phyloP scores from a whole-genome alignment of 2,113 vertebrate genomes.

The Clarias gariepinus region DNA sequence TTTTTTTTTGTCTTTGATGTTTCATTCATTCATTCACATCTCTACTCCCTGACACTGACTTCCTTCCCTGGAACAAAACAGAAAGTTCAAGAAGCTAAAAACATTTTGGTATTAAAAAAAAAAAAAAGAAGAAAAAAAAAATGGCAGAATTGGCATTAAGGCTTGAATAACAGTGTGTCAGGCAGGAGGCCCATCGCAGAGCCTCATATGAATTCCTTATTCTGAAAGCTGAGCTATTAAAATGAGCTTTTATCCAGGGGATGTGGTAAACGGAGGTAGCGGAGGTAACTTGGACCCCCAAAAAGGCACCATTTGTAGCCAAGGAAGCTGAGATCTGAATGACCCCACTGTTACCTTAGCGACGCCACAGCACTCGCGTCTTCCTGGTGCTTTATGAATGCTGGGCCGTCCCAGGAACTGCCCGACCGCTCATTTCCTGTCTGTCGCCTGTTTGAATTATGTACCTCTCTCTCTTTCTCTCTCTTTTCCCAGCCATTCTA shows the following conservation, averaged over 20 bases:
- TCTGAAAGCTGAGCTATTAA: slow-evolving; percentile 71
- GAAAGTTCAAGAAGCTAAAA: slow-evolving; percentile 47
- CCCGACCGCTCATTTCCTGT: slow-evolving; percentile 98
- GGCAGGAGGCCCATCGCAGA: slow-evolving; percentile 70
- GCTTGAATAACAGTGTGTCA: slow-evolving; percentile 60
- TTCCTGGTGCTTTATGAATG: slow-evolving; percentile 92
- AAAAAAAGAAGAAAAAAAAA: background rate
- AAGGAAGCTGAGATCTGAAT: slow-evolving; percentile 82
- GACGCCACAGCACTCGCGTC: slow-evolving; percentile 81
- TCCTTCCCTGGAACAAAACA: slow-evolving; percentile 73
- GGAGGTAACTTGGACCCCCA: slow-evolving; percentile 57
- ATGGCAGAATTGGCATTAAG: slow-evolving; percentile 59
- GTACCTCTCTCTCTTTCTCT: slow-evolving; percentile 78
- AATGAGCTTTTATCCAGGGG: slow-evolving; percentile 65
- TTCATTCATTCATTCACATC: slow-evolving; percentile 61
- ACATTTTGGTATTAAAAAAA: slow-evolving; percentile 58
- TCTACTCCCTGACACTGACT: slow-evolving; percentile 69
- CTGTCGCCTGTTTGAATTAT: slow-evolving; percentile 99
- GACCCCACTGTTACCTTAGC: slow-evolving; percentile 96
- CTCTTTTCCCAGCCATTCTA: slow-evolving; percentile 60
- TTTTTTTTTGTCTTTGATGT: slow-evolving; percentile 66
- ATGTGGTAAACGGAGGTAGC: slow-evolving; percentile 73
- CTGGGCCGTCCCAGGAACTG: slow-evolving; percentile 91
- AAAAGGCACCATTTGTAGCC: slow-evolving; percentile 55
- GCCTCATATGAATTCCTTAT: slow-evolving; percentile 65